A percentile compares a stretch with the other conserved stretches of the same genome.
Evolutionary conservation across 2,113 vertebrate genomes (phyloP).

Genomic region (Pardalotus punctatus): DNA sequence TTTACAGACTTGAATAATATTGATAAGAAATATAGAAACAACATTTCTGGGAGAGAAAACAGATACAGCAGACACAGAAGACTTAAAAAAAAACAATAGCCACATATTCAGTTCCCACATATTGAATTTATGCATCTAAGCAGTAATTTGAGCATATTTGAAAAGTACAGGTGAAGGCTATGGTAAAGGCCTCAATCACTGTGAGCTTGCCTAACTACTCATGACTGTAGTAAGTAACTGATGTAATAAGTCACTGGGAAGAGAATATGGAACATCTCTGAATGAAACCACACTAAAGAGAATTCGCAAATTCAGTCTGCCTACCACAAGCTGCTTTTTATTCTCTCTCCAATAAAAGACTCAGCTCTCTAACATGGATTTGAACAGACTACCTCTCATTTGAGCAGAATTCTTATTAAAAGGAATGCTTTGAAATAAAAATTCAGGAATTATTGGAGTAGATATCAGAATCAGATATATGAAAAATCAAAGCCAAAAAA

Average conservation of each 20-base stretch:
- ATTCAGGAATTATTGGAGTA: background rate
- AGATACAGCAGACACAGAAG: background rate
- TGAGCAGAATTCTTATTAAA: background rate
- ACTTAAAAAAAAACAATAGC: background rate
- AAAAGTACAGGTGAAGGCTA: background rate
- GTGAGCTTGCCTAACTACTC: background rate
- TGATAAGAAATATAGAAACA: background rate
- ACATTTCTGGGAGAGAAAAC: background rate
- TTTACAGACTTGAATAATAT: background rate
- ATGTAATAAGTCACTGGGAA: background rate
- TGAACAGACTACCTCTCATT: background rate
- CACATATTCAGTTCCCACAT: background rate
- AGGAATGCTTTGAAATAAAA: background rate
- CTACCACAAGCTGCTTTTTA: background rate
- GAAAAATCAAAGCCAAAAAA: background rate
- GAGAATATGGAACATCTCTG: background rate
- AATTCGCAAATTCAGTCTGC: background rate
- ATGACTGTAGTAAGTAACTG: background rate
- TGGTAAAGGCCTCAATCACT: background rate
- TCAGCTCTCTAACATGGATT: background rate
- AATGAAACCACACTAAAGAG: background rate
- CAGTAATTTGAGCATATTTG: background rate
- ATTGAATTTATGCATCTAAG: background rate
- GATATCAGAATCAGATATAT: background rate
- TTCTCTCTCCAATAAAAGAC: background rate